Evolutionary conservation across 1,140 invertebrate species (phyloP).

Genomic region (Drosophila orena): DNA sequence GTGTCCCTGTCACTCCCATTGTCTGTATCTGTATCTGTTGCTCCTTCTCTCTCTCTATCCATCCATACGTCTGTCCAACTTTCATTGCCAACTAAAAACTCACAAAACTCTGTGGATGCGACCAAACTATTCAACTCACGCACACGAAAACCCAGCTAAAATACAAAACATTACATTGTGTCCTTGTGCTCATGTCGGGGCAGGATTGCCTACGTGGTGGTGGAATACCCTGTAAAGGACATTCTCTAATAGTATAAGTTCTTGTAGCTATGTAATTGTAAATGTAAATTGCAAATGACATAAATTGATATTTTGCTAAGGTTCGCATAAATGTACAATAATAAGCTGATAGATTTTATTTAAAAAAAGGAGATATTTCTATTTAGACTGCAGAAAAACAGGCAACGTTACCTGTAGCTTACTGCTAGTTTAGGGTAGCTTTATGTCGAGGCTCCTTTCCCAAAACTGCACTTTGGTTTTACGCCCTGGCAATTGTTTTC

Average conservation of each 20-base stretch:
- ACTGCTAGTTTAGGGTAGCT: neutral
- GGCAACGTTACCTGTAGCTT: too few species aligned
- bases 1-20: conserved; percentile 38
- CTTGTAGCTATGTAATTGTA: neutral
- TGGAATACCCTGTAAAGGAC: neutral
- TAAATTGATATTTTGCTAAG: neutral
- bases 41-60: conserved; percentile 9
- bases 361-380: too few species aligned
- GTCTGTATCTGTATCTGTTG: conserved; percentile 6
- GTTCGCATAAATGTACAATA: too few species aligned
- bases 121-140: conserved; percentile 28
- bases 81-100: conserved; percentile 5
- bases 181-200: conserved; percentile 5
- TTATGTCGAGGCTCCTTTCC: neutral
- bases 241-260: neutral
- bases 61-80: conserved; percentile 10
- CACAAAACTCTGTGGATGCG: conserved; percentile 16
- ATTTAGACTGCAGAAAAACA: too few species aligned
- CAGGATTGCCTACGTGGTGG: neutral
- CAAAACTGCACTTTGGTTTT: neutral
- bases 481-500: neutral
- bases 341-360: too few species aligned
- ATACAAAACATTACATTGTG: conserved; percentile 17
- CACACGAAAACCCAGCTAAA: conserved; percentile 35
- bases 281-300: too few species aligned